Evolutionary conservation across 2,113 vertebrate species (phyloP), one percentile per base, ranked within the genome.

Genomic region (Sturnira hondurensis): DNA sequence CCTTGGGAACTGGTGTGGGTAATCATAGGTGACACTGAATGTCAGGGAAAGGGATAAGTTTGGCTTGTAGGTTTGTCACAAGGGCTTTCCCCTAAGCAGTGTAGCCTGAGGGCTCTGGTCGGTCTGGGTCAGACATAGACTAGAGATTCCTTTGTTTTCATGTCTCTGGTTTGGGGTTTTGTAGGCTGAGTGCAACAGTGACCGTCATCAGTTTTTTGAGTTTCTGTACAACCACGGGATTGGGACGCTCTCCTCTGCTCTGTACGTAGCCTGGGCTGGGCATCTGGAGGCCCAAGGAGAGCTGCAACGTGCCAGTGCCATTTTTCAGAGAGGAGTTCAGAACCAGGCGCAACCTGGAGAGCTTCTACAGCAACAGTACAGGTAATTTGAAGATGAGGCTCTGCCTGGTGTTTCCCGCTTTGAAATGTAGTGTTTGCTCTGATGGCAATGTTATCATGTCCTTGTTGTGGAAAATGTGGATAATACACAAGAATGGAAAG

Each of bases 211-310:
- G 3, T 96, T 99, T 93, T 99, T 98, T 97, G 97, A 97, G 65
- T 97, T 98, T 78, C 24, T 99, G 14, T 98, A 98, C 86, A 97
- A 96, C n/a, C 96, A 97, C 1, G 99, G 99, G 4, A 73, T 99
- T 13, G 99, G 99, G 61, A 98, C 94, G 14, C 97, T 77, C 52
- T 97, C 98, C 0, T 98, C 99, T 0, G 87, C 97, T 33, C 97
- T 99, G 0, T 99, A 99, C 26, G 7, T 99, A 33, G 97, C 98
- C 68, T 99, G 99, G 99, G 99, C 99, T 0, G 97, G 97, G 86
- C 97, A 98, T 73, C 98, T 98, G 86, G 99, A 99, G 73, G 89
- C 77, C 52, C 98, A 92, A 36, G 99, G 98, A 4, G 68, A 98
- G 89, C 58, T 96, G 1, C 96, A 98, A 0, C 98, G 98, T 67